phyloP scores from a whole-genome alignment of 2,888 invertebrate species.

The Ormyrus labotus region DNA sequence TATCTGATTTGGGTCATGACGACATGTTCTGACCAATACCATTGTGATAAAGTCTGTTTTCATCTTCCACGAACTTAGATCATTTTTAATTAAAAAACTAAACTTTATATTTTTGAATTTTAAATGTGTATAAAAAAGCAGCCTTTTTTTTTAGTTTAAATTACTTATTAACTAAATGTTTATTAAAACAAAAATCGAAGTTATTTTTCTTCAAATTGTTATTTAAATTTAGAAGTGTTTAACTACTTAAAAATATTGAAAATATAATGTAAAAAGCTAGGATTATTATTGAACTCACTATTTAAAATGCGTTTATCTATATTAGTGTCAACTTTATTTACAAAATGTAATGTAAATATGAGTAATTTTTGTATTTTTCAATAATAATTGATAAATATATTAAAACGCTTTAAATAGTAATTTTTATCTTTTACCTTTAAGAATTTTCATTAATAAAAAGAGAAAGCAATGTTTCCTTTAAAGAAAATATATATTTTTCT shows the following conservation, averaged over 20 bases:
- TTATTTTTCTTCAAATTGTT: conserved; percentile 34
- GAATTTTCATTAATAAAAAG: conserved; percentile 25
- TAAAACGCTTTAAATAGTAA: conserved; percentile 27
- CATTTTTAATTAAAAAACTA: conserved; percentile 30
- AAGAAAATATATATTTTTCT: conserved; percentile 49
- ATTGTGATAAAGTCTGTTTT: conserved; percentile 49
- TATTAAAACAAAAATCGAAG: conserved; percentile 20
- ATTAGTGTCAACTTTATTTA: conserved; percentile 46
- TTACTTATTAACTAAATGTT: conserved; percentile 24
- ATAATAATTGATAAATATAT: conserved; percentile 53
- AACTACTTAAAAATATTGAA: conserved; percentile 32
- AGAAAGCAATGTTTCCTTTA: conserved; percentile 23
- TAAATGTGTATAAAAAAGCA: conserved; percentile 41
- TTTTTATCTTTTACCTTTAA: conserved; percentile 9
- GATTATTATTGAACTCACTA: conserved; percentile 34
- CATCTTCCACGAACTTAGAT: conserved; percentile 22
- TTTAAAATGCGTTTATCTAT: conserved; percentile 40
- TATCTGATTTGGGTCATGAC: conserved; percentile 89
- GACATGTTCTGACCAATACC: conserved; percentile 84
- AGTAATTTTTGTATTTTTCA: conserved; percentile 56
- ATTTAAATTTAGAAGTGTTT: conserved; percentile 40
- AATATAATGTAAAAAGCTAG: conserved; percentile 52
- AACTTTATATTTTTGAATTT: conserved; percentile 40
- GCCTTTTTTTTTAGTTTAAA: conserved; percentile 39
- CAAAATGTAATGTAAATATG: conserved; percentile 53